These are phyloP conservation scores for Andrena flavipes DNA, from an alignment of 2,888 invertebrate species.

Conservation along the genomic window DNA sequence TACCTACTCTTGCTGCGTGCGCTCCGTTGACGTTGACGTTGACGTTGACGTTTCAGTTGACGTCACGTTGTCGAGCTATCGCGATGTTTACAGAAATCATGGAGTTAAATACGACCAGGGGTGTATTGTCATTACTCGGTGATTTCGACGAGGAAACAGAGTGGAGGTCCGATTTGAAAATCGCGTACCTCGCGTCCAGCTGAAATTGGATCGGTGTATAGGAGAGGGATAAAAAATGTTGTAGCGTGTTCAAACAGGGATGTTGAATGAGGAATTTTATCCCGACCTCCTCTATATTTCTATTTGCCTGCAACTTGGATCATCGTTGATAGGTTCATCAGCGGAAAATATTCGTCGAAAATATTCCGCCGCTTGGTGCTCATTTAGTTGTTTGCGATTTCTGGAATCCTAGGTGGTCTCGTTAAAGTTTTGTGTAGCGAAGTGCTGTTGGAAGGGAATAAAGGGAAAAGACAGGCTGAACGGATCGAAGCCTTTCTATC, in stretches of 20 bases:
- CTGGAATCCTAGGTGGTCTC: constrained; percentile 19
- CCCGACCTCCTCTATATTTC: neutral
- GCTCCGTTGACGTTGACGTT: neutral
- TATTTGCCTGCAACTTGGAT: neutral
- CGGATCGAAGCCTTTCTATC: constrained; percentile 44
- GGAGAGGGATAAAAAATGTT: neutral
- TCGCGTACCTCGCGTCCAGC: neutral
- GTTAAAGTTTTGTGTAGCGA: constrained; percentile 40
- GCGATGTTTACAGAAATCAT: neutral
- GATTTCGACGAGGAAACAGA: neutral
- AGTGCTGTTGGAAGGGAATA: constrained; percentile 20
- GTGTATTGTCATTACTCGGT: neutral
- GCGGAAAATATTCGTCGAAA: neutral
- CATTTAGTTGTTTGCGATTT: too few relatives aligned
- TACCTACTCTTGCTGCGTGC: neutral
- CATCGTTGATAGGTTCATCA: neutral
- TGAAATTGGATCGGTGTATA: neutral
- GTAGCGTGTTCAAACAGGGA: neutral
- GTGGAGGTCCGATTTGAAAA: constrained; percentile 1
- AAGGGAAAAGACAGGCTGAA: constrained; percentile 22
- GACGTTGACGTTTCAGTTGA: neutral
- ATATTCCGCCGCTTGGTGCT: constrained; percentile 15
- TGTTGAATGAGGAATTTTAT: neutral
- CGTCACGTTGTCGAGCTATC: constrained; percentile 5
- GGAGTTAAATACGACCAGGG: neutral